Evolutionary conservation across 2,113 vertebrate species (phyloP).

Genomic region (Callionymus lyra): DNA sequence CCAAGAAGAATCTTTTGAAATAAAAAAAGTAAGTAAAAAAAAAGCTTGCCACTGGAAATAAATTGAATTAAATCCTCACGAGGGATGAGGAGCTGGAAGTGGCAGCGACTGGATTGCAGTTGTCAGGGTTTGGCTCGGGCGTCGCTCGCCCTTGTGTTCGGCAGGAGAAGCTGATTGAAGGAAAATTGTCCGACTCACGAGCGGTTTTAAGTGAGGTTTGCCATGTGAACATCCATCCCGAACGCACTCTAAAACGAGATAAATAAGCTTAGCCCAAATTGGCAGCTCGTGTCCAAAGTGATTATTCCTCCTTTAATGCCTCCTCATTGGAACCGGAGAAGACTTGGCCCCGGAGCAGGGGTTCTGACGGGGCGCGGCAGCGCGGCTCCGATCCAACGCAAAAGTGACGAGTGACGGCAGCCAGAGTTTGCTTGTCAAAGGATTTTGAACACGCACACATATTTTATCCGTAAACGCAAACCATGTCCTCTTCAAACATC

Average conservation of each 20-base stretch:
- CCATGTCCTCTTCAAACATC: slow-evolving; percentile 33
- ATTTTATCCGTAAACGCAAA: slow-evolving; percentile 20
- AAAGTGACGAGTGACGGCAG: slow-evolving; percentile 56
- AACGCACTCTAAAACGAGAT: slow-evolving; percentile 52
- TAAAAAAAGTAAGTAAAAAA: too few relatives aligned
- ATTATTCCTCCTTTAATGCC: slow-evolving; percentile 60
- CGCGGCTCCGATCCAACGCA: slow-evolving; percentile 44
- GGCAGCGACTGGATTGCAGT: slow-evolving; percentile 35
- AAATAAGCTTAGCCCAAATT: slow-evolving; percentile 56
- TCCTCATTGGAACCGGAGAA: slow-evolving; percentile 44
- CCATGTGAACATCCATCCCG: slow-evolving; percentile 43
- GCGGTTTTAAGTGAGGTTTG: slow-evolving; percentile 27
- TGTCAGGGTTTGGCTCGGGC: slow-evolving; percentile 42
- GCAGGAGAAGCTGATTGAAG: slow-evolving; percentile 41
- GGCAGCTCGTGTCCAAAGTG: slow-evolving; percentile 47
- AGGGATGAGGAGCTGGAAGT: slow-evolving; percentile 43
- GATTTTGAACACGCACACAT: slow-evolving; percentile 32
- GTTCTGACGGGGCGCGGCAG: slow-evolving; percentile 39
- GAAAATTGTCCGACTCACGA: slow-evolving; percentile 28
- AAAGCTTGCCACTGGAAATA: too few relatives aligned
- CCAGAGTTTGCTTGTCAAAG: slow-evolving; percentile 56
- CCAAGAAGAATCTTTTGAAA: too few relatives aligned
- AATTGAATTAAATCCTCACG: slow-evolving; percentile 6
- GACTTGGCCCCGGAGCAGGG: slow-evolving; percentile 40
- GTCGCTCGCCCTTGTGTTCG: slow-evolving; percentile 38